Evolutionary conservation across 2,888 invertebrate species (phyloP), one percentile per base, ranked within the genome.

Genomic region (Drosophila setosimentum): DNA sequence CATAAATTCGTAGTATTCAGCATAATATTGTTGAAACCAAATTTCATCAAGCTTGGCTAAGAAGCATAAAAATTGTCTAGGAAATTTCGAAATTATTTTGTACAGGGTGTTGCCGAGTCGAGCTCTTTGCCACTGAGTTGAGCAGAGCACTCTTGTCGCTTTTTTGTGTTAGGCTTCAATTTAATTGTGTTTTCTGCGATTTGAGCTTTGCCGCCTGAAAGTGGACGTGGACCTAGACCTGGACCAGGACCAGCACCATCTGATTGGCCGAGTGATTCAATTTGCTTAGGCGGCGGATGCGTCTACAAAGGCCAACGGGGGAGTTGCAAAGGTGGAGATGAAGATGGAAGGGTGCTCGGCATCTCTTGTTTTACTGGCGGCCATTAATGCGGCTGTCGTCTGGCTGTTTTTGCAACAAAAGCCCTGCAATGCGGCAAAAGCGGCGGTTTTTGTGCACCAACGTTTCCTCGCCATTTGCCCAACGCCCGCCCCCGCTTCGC

Each of bases 391-490:
- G 83, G 78, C 81, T 80, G 66, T 72, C 70, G 72, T 80, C 80
- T 69, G 79, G 54, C 71, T 76, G 72, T 53, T 68, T 59, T 69
- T 79, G 87, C 84, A 82, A 83, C 86, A 86, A 86, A 87, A 82
- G 82, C 80, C 66, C 87, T 87, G 86, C 86, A 87, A 87, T 87
- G 86, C 86, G 86, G 84, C 86, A 87, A 87, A 87, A 78, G 88
- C 88, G 80, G 79, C 72, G 83, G 83, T 85, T 85, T 83, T 86
- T 81, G 63, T 81, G 81, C 87, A 76, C 68, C 80, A 71, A 72
- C 76, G 68, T 69, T 69, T 74, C 64, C 53, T 50, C 57, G 66
- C 71, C 73, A 73, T 59, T 71, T 59, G 53, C 37, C 49, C 65
- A 51, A 37, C 30, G 16, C 37, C 42, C 30, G 16, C 37, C 42